These are phyloP conservation scores for Monarcha castaneiventris DNA, from an alignment of 2,113 vertebrate genomes.

Conservation along the genomic window DNA sequence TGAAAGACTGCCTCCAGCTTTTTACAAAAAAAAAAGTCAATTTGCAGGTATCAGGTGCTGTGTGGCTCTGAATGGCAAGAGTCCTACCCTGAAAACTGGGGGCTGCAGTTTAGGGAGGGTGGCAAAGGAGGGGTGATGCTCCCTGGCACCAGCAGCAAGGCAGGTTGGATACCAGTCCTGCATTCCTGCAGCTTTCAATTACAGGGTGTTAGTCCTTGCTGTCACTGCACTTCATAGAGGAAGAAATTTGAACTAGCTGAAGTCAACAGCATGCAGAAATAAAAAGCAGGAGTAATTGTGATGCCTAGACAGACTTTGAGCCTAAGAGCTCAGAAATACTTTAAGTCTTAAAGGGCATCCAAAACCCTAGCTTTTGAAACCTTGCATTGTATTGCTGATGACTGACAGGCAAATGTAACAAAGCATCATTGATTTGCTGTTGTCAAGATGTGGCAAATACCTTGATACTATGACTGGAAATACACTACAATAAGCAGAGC, in stretches of 20 bases:
- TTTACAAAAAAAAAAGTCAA: neutral
- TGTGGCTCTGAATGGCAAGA: neutral
- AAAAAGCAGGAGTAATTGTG: neutral
- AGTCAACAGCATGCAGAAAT: neutral
- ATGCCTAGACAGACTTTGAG: neutral
- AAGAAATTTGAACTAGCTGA: neutral
- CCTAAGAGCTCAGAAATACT: neutral
- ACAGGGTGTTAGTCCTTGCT: neutral
- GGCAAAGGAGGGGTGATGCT: neutral
- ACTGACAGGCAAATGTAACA: neutral
- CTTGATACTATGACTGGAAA: neutral
- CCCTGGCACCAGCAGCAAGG: fast-evolving
- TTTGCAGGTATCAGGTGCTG: neutral
- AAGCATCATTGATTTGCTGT: neutral
- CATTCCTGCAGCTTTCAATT: neutral
- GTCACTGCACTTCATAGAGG: neutral
- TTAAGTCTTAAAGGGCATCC: neutral
- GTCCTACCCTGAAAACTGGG: fast-evolving
- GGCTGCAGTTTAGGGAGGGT: neutral
- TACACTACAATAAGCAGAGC: neutral
- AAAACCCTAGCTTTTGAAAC: neutral
- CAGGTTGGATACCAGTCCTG: neutral
- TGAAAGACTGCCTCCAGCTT: neutral
- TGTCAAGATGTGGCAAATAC: neutral
- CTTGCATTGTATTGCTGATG: neutral